phyloP scores from a whole-genome alignment of 1,140 invertebrate species.

The Calephelis virginiensis region DNA sequence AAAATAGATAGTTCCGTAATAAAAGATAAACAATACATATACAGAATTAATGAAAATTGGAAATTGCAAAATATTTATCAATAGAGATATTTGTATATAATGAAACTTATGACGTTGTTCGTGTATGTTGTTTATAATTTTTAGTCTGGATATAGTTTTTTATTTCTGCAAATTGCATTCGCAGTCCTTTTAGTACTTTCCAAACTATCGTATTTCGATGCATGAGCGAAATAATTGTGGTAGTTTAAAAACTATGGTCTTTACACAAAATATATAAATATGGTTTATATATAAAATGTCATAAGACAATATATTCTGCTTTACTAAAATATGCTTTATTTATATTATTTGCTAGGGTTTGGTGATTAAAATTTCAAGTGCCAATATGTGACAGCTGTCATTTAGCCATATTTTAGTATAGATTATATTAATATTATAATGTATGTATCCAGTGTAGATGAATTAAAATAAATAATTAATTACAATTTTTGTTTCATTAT shows the following conservation, averaged over 20 bases:
- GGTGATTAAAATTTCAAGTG: constrained; percentile 60
- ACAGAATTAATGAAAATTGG: no score
- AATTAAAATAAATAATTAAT: constrained; percentile 53
- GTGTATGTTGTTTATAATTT: no score
- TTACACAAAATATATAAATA: constrained; percentile 56
- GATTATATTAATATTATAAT: constrained; percentile 62
- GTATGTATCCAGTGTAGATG: constrained; percentile 60
- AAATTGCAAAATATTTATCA: no score
- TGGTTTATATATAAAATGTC: constrained; percentile 64
- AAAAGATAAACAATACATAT: no score
- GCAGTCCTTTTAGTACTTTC: neutral
- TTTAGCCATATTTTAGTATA: constrained; percentile 72
- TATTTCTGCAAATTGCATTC: neutral
- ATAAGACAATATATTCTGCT: constrained; percentile 34
- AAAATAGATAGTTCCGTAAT: no score
- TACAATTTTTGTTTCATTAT: constrained; percentile 22
- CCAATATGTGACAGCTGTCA: constrained; percentile 69
- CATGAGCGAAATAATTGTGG: constrained; percentile 31
- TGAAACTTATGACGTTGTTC: no score
- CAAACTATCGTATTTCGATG: constrained; percentile 31
- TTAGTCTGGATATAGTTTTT: no score
- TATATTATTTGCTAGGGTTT: constrained; percentile 42
- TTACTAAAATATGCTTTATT: constrained; percentile 46
- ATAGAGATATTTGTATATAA: no score
- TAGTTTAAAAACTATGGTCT: constrained; percentile 31